Percentiles rank a stretch among this genome's conserved stretches.
Conservation (phyloP, 2,113 vertebrate genomes). For the Dipodomys ordii region DNA sequence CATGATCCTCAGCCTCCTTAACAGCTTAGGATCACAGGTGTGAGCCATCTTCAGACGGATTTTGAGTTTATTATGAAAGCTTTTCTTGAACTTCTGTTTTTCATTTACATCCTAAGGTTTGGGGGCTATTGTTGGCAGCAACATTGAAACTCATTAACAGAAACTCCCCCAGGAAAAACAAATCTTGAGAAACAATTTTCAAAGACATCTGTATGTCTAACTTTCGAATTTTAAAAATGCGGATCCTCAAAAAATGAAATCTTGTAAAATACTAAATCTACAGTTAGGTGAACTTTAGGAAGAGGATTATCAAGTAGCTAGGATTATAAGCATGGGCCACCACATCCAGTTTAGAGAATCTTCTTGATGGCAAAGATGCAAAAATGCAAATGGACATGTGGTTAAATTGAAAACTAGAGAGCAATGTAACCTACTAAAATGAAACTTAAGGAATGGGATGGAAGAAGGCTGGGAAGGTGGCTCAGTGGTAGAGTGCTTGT, state of each 20-base stretch:
- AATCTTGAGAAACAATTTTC: neutral
- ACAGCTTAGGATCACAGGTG: no score
- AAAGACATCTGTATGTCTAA: neutral
- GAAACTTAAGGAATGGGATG: neutral
- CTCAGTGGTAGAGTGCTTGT: no score
- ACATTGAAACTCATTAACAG: conserved; percentile 16
- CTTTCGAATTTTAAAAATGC: conserved; percentile 22
- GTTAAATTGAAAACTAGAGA: neutral
- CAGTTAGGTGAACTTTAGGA: neutral
- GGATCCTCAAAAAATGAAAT: neutral
- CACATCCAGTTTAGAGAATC: no score
- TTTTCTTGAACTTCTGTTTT: conserved; percentile 26
- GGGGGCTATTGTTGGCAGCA: neutral
- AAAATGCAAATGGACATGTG: neutral
- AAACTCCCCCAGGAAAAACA: neutral
- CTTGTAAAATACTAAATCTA: neutral
- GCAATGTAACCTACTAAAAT: neutral
- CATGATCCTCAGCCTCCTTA: no score
- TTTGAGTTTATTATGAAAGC: neutral
- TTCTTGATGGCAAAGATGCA: neutral
- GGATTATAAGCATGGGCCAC: no score
- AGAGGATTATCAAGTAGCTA: neutral
- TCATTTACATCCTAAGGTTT: neutral
- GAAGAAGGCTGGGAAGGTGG: no score
- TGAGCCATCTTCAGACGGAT: neutral